Evolutionary conservation across 2,888 invertebrate species (phyloP).

Genomic region (Dasysyrphus tricinctus): DNA sequence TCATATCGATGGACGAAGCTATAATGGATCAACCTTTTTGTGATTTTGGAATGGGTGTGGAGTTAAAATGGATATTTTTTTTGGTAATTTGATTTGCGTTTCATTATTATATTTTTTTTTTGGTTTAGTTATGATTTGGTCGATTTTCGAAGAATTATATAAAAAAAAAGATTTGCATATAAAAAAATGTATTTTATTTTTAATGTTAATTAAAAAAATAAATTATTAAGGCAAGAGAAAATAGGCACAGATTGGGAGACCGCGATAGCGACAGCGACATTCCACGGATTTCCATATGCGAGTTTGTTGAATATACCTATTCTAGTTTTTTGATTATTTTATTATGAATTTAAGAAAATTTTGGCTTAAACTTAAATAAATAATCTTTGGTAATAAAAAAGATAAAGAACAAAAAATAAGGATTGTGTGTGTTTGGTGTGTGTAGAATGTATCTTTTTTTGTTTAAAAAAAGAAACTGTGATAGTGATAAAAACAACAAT

Average conservation of each 20-base stretch:
- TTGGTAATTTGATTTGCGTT: conserved; percentile 21
- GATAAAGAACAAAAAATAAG: conserved; percentile 55
- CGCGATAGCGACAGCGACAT: conserved; percentile 84
- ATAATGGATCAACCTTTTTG: conserved; percentile 56
- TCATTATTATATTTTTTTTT: conserved; percentile 33
- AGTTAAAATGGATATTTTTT: conserved; percentile 54
- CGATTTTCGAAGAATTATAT: conserved; percentile 42
- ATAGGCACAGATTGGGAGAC: conserved; percentile 84
- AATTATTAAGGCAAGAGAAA: conserved; percentile 76
- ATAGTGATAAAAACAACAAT: conserved; percentile 17
- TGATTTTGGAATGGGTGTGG: conserved; percentile 42
- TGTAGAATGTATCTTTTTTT: conserved; percentile 63
- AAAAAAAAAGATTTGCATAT: conserved; percentile 12
- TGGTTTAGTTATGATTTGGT: conserved; percentile 37
- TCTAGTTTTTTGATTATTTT: conserved; percentile 12
- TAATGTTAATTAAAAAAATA: conserved; percentile 45
- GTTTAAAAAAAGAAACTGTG: conserved; percentile 20
- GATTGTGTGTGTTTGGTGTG: conserved; percentile 77
- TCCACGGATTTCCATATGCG: conserved; percentile 82
- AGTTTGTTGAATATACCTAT: conserved; percentile 65
- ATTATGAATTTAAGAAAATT: conserved; percentile 55
- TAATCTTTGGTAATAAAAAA: conserved; percentile 63
- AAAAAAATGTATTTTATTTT: conserved; percentile 27
- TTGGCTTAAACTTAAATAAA: conserved; percentile 58
- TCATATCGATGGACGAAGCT: not conserved